phyloP scores from a whole-genome alignment of 2,113 vertebrate species.

The Salvelinus namaycush region DNA sequence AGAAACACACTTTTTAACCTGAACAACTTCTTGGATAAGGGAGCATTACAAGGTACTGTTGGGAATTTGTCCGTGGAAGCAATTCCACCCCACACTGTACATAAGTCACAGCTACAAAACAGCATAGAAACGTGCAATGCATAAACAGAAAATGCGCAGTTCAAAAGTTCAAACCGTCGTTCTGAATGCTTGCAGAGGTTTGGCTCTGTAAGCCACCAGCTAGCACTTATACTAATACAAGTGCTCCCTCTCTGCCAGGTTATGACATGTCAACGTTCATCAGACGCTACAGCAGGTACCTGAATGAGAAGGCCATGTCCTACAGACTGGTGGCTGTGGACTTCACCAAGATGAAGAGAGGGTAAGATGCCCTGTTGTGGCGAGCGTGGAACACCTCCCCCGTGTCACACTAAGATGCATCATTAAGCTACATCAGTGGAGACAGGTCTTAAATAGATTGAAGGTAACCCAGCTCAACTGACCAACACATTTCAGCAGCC shows the following conservation, averaged over 20 bases:
- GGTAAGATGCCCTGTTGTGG: conserved; percentile 72
- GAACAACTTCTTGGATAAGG: conserved; percentile 93
- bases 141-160: no score
- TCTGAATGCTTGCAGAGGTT: no score
- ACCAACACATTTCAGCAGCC: no score
- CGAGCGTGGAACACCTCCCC: neutral
- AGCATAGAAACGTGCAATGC: no score
- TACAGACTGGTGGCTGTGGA: conserved; percentile 96
- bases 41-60: conserved; percentile 84
- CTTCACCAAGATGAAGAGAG: conserved; percentile 96
- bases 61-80: neutral
- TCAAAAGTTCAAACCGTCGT: no score
- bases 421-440: no score
- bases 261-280: conserved; percentile 94
- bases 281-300: conserved; percentile 93
- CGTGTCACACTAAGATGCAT: no score
- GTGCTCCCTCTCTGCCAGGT: conserved; percentile 65
- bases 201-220: no score
- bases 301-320: conserved; percentile 97
- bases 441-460: no score
- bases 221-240: neutral
- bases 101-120: no score
- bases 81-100: no score
- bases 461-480: no score
- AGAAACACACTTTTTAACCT: conserved; percentile 91